These are phyloP conservation scores for Artemisiospiza belli DNA, from an alignment of 2,113 vertebrate genomes.

Conservation along the genomic window DNA sequence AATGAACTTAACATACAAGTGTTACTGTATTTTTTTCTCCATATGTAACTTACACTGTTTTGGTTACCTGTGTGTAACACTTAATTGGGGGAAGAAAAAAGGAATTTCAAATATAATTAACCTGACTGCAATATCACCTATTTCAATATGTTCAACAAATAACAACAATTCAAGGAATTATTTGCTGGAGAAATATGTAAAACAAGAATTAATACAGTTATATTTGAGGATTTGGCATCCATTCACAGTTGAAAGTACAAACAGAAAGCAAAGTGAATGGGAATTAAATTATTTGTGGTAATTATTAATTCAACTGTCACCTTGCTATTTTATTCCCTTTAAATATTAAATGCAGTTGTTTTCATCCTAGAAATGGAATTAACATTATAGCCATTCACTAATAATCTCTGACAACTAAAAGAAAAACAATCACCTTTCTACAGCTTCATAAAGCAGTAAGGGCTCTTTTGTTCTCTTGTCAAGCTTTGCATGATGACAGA, in stretches of 20 bases:
- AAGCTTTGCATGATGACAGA: neutral
- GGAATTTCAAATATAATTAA: neutral
- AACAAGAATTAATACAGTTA: neutral
- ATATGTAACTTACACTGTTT: neutral
- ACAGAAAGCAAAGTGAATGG: neutral
- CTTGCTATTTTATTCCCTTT: neutral
- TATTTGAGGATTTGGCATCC: neutral
- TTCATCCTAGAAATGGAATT: slow-evolving; percentile 19
- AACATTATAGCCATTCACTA: slow-evolving; percentile 14
- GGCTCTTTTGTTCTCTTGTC: slow-evolving; percentile 34
- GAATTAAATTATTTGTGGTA: neutral
- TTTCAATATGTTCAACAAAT: neutral
- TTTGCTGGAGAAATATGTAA: neutral
- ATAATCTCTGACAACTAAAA: slow-evolving; percentile 15
- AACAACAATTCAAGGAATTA: neutral
- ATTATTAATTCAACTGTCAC: neutral
- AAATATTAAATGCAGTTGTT: neutral
- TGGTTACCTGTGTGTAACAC: neutral
- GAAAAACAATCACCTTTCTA: slow-evolving; percentile 10
- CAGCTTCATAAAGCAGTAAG: neutral
- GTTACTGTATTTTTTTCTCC: neutral
- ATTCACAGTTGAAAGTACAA: neutral
- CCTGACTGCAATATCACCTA: neutral
- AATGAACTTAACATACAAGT: neutral
- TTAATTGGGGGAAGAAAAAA: neutral